Evolutionary conservation across 1,140 invertebrate genomes (phyloP).

Genomic region (Tyrophagus putrescentiae): DNA sequence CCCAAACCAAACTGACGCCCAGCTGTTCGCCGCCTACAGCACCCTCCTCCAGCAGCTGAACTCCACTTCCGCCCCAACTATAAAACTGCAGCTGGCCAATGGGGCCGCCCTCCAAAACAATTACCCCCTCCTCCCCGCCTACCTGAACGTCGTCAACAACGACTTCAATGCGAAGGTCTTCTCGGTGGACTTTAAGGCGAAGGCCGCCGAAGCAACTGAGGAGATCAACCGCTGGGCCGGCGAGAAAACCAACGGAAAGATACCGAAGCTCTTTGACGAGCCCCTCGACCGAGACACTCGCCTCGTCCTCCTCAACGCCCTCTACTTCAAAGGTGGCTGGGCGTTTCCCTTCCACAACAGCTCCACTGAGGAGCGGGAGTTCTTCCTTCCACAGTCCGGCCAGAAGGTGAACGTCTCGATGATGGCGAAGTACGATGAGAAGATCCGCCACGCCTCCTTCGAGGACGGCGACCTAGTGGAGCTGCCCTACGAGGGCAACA

Average conservation of each 20-base stretch:
- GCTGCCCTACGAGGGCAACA: background rate
- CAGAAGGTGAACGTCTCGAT: background rate
- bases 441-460: background rate
- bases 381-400: background rate
- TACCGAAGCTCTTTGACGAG: constrained; percentile 40
- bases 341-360: constrained; percentile 45
- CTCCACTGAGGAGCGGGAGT: background rate
- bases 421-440: background rate
- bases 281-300: background rate
- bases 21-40: too few relatives aligned
- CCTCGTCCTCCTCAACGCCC: constrained; percentile 59
- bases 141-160: background rate
- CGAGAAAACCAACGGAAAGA: constrained; percentile 49
- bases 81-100: too few relatives aligned
- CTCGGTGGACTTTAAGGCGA: background rate
- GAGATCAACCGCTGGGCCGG: constrained; percentile 55
- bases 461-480: constrained; percentile 2
- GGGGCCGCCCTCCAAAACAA: background rate
- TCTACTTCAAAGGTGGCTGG: constrained; percentile 69
- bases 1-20: too few relatives aligned
- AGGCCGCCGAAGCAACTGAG: constrained; percentile 35
- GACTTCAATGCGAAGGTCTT: background rate
- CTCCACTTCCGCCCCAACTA: too few relatives aligned
- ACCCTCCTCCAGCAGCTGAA: too few relatives aligned
- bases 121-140: background rate